Evolutionary conservation across 2,888 invertebrate species (phyloP).

Genomic region (Cataglyphis rosenhaueri): DNA sequence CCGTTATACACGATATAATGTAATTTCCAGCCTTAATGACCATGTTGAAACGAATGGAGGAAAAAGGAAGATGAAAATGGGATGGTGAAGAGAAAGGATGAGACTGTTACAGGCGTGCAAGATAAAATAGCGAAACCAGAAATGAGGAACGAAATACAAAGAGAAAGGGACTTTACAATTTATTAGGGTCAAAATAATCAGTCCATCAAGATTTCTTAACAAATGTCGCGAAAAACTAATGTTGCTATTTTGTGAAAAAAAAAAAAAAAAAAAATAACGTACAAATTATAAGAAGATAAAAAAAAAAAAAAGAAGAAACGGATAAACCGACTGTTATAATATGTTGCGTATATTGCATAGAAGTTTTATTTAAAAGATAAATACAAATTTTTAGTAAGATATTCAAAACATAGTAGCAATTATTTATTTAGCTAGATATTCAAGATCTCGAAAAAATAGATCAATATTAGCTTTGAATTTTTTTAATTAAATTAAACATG

Average conservation of each 20-base stretch:
- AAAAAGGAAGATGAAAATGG: slow-evolving; percentile 35
- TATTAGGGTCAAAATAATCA: slow-evolving; percentile 69
- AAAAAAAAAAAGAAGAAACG: background rate
- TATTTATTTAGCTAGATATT: background rate
- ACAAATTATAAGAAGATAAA: background rate
- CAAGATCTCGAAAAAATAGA: background rate
- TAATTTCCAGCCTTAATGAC: slow-evolving; percentile 75
- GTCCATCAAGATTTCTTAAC: slow-evolving; percentile 35
- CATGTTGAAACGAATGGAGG: slow-evolving; percentile 62
- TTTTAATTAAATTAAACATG: background rate
- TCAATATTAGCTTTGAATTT: background rate
- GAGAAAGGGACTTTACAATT: slow-evolving; percentile 66
- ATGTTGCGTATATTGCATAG: background rate
- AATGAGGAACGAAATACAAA: slow-evolving; percentile 42
- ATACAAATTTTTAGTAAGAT: background rate
- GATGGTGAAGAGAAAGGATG: slow-evolving; percentile 19
- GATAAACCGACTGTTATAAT: background rate
- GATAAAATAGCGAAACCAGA: slow-evolving; percentile 47
- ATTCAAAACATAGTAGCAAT: background rate
- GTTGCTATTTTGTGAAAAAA: background rate
- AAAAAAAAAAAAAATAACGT: background rate
- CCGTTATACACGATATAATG: slow-evolving; percentile 73
- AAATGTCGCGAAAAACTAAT: slow-evolving; percentile 45
- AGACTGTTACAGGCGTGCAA: slow-evolving; percentile 47
- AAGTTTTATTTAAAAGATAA: background rate